These are phyloP conservation scores for Rhaphigaster nebulosa DNA, from an alignment of 2,888 invertebrate genomes.

Conservation along the genomic window DNA sequence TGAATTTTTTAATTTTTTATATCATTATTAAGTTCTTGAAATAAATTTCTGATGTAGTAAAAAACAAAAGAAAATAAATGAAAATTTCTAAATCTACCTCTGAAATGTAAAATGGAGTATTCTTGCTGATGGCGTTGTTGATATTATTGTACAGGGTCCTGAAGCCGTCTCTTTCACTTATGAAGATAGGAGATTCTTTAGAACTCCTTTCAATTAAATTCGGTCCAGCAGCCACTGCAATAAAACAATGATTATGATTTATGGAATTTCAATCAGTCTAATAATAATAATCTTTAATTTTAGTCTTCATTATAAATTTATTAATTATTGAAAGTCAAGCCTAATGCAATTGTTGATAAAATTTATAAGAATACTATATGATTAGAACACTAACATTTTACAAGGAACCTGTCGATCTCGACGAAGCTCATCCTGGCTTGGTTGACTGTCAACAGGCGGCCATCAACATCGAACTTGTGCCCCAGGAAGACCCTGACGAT, in stretches of 20 bases:
- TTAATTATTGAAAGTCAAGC: too few relatives aligned
- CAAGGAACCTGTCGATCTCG: constrained; percentile 76
- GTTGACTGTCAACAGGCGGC: constrained; percentile 69
- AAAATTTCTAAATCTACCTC: constrained; percentile 66
- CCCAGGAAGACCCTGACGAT: constrained; percentile 79
- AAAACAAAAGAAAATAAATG: too few relatives aligned
- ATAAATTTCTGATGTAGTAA: too few relatives aligned
- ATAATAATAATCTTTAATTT: not conserved
- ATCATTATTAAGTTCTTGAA: too few relatives aligned
- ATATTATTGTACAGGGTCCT: constrained; percentile 76
- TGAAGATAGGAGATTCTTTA: constrained; percentile 76
- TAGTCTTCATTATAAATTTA: not conserved
- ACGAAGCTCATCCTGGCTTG: constrained; percentile 74
- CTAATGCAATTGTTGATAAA: too few relatives aligned
- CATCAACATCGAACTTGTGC: constrained; percentile 78
- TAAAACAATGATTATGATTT: not conserved
- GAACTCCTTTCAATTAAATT: constrained; percentile 80
- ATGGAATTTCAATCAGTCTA: not conserved
- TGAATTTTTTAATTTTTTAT: too few relatives aligned
- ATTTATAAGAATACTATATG: not conserved
- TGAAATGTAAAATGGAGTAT: constrained; percentile 69
- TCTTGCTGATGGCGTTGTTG: constrained; percentile 72
- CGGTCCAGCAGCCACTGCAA: constrained; percentile 73
- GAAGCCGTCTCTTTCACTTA: constrained; percentile 76
- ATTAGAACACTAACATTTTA: constrained; percentile 69